A percentile compares a stretch with the other conserved stretches of the same genome.
phyloP scores from a whole-genome alignment of 2,888 invertebrate genomes.

The Philereme transversata region DNA sequence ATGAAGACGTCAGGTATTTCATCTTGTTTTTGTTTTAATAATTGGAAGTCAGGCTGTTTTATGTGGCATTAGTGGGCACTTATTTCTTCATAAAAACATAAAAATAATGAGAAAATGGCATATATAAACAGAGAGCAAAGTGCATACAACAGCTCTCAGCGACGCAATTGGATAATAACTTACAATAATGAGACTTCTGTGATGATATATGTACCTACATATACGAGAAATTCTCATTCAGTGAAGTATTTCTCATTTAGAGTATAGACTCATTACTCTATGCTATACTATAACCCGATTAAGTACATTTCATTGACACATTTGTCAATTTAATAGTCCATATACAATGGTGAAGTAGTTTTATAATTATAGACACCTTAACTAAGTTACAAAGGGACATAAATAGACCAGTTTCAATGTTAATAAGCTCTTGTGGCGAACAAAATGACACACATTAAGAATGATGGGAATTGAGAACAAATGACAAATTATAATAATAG shows the following conservation, averaged over 20 bases:
- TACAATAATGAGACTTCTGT: conserved; percentile 4
- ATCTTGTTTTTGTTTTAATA: conserved; percentile 13
- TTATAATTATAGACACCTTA: conserved; percentile 48
- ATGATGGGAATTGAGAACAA: conserved; percentile 59
- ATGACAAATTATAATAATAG: conserved; percentile 82
- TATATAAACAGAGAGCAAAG: conserved; percentile 5
- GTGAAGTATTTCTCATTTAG: background rate
- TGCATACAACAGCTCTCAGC: background rate
- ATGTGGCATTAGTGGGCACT: conserved; percentile 15
- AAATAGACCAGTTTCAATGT: conserved; percentile 52
- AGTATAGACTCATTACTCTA: background rate
- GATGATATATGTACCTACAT: background rate
- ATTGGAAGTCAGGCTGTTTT: conserved; percentile 27
- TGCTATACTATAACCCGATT: conserved; percentile 20
- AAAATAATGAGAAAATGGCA: conserved; percentile 1
- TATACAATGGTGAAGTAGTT: conserved; percentile 35
- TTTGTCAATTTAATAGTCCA: conserved; percentile 41
- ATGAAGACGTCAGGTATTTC: conserved; percentile 11
- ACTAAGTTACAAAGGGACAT: conserved; percentile 50
- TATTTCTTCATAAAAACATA: conserved; percentile 14
- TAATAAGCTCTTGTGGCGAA: conserved; percentile 60
- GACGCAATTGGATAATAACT: background rate
- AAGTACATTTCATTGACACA: conserved; percentile 45
- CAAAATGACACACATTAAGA: conserved; percentile 68
- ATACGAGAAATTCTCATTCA: background rate